Evolutionary conservation across 2,888 invertebrate species (phyloP).

Genomic region (Cyclophora albipunctata): DNA sequence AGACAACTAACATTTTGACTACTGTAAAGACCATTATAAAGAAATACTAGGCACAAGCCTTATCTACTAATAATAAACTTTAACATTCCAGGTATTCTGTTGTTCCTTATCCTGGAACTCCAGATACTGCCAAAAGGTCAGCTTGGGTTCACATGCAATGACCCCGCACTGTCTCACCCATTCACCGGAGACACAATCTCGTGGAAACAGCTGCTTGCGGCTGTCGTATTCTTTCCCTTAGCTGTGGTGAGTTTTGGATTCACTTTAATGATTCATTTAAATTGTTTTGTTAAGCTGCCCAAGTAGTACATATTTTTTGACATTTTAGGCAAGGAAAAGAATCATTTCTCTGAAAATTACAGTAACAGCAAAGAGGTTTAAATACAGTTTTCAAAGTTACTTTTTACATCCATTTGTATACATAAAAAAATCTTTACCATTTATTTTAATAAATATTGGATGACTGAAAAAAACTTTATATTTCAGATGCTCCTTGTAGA

Average conservation of each 20-base stretch:
- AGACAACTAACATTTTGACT: too few species aligned
- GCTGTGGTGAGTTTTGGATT: conserved; percentile 63
- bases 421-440: background rate
- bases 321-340: too few species aligned
- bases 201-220: conserved; percentile 64
- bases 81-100: conserved; percentile 62
- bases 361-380: too few species aligned
- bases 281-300: too few species aligned
- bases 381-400: too few species aligned
- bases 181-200: conserved; percentile 81
- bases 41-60: too few species aligned
- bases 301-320: too few species aligned
- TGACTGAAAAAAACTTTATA: background rate
- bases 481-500: conserved; percentile 57
- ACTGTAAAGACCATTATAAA: too few species aligned
- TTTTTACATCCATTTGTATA: too few species aligned
- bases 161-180: conserved; percentile 79
- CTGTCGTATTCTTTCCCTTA: conserved; percentile 70
- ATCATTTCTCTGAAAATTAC: too few species aligned
- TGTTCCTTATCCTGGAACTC: conserved; percentile 74
- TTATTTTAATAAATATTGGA: background rate
- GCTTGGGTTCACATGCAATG: conserved; percentile 81
- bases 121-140: conserved; percentile 75
- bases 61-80: too few species aligned
- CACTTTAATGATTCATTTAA: background rate